Evolutionary conservation across 2,113 vertebrate genomes (phyloP).

Genomic region (Hyaena hyaena): DNA sequence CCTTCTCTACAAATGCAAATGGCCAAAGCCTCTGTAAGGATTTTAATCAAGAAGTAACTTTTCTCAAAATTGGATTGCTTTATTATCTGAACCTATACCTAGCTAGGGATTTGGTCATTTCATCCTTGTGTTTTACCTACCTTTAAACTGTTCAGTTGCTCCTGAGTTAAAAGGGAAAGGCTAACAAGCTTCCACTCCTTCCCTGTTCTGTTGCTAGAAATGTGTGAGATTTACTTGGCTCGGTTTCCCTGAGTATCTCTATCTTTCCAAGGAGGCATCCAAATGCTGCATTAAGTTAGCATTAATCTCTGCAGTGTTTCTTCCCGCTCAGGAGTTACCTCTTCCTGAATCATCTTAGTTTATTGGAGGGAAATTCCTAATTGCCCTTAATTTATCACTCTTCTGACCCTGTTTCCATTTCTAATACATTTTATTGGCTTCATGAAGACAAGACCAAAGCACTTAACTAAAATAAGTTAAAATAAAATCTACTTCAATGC

Average conservation of each 20-base stretch:
- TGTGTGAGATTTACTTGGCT: neutral
- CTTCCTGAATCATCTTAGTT: constrained; percentile 46
- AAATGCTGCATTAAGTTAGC: neutral
- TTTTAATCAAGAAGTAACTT: constrained; percentile 30
- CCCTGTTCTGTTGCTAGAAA: neutral
- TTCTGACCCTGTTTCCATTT: constrained; percentile 33
- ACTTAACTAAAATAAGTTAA: neutral
- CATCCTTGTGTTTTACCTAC: neutral
- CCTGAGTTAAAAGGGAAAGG: neutral
- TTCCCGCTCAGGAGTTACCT: neutral
- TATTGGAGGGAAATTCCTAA: constrained; percentile 52
- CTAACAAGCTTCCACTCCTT: neutral
- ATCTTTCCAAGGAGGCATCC: neutral
- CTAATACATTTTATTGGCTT: neutral
- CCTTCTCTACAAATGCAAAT: neutral
- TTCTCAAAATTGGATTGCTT: neutral
- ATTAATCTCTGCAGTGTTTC: neutral
- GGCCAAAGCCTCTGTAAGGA: neutral
- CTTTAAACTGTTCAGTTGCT: neutral
- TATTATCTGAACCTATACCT: neutral
- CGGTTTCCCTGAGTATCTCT: neutral
- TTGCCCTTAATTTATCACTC: constrained; percentile 45
- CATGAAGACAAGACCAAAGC: neutral
- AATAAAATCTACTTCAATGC: constrained; percentile 35
- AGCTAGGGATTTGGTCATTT: neutral